A percentile compares a stretch with the other conserved stretches of the same genome.
These are phyloP conservation scores for Dolichotis patagonum DNA, from an alignment of 2,113 vertebrate species.

Conservation along the genomic window DNA sequence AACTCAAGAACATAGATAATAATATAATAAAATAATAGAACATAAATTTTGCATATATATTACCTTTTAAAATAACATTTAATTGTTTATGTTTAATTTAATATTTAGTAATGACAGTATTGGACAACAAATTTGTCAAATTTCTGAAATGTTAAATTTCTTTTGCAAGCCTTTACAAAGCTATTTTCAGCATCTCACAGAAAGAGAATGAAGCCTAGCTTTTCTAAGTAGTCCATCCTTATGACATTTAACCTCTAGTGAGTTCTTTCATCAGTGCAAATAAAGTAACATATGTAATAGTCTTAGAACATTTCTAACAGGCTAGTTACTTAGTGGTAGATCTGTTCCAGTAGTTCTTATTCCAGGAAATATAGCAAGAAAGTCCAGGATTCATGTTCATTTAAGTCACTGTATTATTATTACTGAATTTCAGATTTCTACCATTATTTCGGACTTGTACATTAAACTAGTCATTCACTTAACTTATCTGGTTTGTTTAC, in stretches of 20 bases:
- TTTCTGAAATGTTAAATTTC: not conserved
- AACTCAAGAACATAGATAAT: not conserved
- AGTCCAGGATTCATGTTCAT: not conserved
- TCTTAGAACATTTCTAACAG: not conserved
- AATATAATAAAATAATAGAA: not conserved
- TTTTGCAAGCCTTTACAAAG: not conserved
- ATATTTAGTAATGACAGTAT: not conserved
- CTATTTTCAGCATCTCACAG: not conserved
- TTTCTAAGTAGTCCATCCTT: not conserved
- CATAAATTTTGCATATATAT: not conserved
- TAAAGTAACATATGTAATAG: not conserved
- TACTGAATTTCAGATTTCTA: not conserved
- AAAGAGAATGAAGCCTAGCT: not conserved
- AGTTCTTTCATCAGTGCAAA: not conserved
- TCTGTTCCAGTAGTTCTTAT: not conserved
- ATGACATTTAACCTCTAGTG: not conserved
- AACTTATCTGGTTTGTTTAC: not conserved
- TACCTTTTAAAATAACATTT: not conserved
- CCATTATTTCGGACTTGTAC: not conserved
- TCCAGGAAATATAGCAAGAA: not conserved
- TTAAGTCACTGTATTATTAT: not conserved
- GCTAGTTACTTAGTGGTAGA: not conserved
- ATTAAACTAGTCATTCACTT: not conserved
- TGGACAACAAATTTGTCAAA: not conserved
- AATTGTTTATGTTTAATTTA: not conserved